These are phyloP conservation scores for Capromys pilorides DNA, from an alignment of 2,797 vertebrate genomes.

Conservation along the genomic window DNA sequence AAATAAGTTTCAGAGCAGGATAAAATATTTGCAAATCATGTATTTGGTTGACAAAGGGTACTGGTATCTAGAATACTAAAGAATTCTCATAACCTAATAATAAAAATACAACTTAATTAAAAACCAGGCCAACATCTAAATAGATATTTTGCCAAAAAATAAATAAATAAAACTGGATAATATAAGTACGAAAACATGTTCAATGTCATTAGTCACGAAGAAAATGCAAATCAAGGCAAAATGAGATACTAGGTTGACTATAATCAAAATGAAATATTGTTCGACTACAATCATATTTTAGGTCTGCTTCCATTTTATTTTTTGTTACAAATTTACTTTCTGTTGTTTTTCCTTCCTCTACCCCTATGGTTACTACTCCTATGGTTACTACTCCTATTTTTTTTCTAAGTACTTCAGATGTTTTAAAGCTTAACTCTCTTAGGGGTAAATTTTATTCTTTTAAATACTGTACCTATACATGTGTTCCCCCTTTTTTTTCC, in stretches of 20 bases:
- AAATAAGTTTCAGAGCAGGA: neutral
- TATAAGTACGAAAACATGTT: neutral
- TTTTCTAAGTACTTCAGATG: conserved; percentile 7
- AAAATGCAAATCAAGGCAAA: neutral
- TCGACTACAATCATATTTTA: neutral
- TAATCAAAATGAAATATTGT: neutral
- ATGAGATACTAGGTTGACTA: neutral
- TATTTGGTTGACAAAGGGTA: neutral
- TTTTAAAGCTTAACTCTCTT: neutral
- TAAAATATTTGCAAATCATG: neutral
- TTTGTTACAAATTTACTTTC: conserved; percentile 23
- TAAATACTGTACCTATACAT: neutral
- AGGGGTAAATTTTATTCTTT: neutral
- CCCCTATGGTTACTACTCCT: neutral
- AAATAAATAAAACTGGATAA: neutral
- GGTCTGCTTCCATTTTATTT: neutral
- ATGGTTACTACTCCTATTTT: neutral
- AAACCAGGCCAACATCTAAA: neutral
- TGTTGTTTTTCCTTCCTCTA: neutral
- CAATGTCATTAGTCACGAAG: neutral
- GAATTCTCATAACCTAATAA: neutral
- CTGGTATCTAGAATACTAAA: neutral
- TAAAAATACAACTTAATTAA: conserved; percentile 7
- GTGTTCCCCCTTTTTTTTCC: neutral
- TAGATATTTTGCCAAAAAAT: neutral